A percentile compares a stretch with the other conserved stretches of the same genome.
Evolutionary conservation across 2,888 invertebrate genomes (phyloP).

Genomic region (Nasonia oneida): DNA sequence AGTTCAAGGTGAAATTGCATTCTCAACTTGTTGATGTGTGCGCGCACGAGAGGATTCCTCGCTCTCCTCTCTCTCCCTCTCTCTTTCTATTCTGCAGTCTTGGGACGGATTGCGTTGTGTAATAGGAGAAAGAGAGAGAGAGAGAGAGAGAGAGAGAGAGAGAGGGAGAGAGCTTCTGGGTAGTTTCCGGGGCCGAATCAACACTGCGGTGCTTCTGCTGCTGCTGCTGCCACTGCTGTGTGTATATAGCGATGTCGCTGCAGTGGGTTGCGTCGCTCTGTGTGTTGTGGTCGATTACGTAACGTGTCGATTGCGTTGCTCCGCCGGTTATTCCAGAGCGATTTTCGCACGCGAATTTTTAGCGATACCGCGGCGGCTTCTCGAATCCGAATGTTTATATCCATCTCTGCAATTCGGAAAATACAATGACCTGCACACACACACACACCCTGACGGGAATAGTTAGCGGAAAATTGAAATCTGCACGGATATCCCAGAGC

Average conservation of each 20-base stretch:
- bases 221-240: not conserved
- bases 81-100: too few relatives aligned
- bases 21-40: conserved; percentile 63
- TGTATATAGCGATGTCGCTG: not conserved
- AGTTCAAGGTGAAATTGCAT: conserved; percentile 64
- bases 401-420: not conserved
- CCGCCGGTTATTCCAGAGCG: not conserved
- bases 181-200: not conserved
- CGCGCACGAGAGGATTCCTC: not conserved
- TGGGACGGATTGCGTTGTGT: not conserved
- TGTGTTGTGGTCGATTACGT: not conserved
- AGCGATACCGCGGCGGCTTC: too few relatives aligned
- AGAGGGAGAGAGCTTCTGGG: not conserved
- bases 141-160: not conserved
- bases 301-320: not conserved
- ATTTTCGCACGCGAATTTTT: not conserved
- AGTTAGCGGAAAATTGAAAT: not conserved
- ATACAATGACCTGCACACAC: not conserved
- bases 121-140: not conserved
- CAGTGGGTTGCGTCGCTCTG: not conserved
- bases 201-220: not conserved
- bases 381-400: too few relatives aligned
- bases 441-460: not conserved
- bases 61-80: not conserved
- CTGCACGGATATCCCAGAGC: not conserved